Base-by-base conservation (phyloP, 1,140 invertebrate species). In the Trichonephila clavipes region DNA sequence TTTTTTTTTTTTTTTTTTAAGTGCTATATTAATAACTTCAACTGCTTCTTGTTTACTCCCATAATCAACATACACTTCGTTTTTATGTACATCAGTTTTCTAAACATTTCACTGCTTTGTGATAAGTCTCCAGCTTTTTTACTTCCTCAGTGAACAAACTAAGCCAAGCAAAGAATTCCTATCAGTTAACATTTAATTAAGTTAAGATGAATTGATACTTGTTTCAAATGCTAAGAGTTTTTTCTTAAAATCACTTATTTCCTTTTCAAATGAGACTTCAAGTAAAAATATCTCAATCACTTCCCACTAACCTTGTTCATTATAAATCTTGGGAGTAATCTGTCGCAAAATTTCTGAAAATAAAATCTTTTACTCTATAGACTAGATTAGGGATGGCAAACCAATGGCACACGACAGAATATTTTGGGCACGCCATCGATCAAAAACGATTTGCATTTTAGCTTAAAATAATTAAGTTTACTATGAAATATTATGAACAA, bases 101-200 rank as follows among this genome's bases (percentile, higher is more conserved):
- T 77, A 40, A 93, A 86, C 91, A 93, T 93, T 28, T 72, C 86
- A 88, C 58, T 62, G 86, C 58, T 34, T 24, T 58, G 62, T 88
- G 18, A 28, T 92, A 5, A 83, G 58, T 92, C 51, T 92, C 85
- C 90, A 92, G 28, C 58, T 88, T 2, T 93, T 88, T 93, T 44
- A 93, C 72, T 88, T 88, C 92, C 19, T 88, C 64, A 72, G 86
- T 34, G 34, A 86, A 93, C n/a, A 93, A 93, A 2, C 92, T 86
- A 64, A 93, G 86, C 92, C 92, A 93, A 88, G 85, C 64, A 93
- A 93, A 93, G 64, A 93, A 93, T 88, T 81, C n/a, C 92, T 86
- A 88, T 77, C 90, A 59, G 72, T 87, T 88, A 4, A n/a, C 24
- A 24, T 19, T 62, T 51, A 88, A 88, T 93, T n/a, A 93, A 90